Base-by-base conservation (phyloP, 1,140 invertebrate species). In the Papilio polytes region DNA sequence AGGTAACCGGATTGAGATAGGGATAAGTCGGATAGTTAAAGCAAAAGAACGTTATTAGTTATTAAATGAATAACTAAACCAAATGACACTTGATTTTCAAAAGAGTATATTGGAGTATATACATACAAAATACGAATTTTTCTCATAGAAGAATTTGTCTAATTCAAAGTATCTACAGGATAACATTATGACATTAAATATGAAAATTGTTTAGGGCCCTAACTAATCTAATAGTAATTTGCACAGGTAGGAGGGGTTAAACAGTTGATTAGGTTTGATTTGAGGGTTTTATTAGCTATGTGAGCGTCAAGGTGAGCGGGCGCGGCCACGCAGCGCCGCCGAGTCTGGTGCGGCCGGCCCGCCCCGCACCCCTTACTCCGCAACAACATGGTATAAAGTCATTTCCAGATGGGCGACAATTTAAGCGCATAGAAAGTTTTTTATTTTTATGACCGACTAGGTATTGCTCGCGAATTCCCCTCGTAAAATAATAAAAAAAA, bases 301-400 rank as follows among this genome's bases (percentile, higher is more conserved):
- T 86, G 85, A 86, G 74, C 86, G 84, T 86, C 88, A 89, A 89
- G 88, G 89, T 85, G 83, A 88, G 82, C 87, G 36, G 80, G 85
- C 87, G 73, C 73, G 66, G 70, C 78, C 76, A 72, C 80, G 84
- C 85, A 83, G 86, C 89, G 89, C 89, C 89, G 77, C 53, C 31
- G 84, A 89, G 89, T 90, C 89, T 90, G 83, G 80, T 80, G 80
- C 80, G 83, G 78, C 80, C 83, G 81, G 15, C 79, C 48, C 59
- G 70, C 59, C 73, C 78, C 81, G 70, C 81, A 31, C 26, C 80
- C 31, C 80, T 46, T 59, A 46, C 76, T 70, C 36, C 74, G 31
- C 18, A 48, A 44, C 18, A 26, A n/a, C 15, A 10, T 4, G 15
- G 12, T 26, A 12, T 78, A 41, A 78, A 12, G 76, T 4, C 15